A percentile compares a stretch with the other conserved stretches of the same genome.
phyloP scores from a whole-genome alignment of 1,140 invertebrate species.

The Brachionus calyciflorus region DNA sequence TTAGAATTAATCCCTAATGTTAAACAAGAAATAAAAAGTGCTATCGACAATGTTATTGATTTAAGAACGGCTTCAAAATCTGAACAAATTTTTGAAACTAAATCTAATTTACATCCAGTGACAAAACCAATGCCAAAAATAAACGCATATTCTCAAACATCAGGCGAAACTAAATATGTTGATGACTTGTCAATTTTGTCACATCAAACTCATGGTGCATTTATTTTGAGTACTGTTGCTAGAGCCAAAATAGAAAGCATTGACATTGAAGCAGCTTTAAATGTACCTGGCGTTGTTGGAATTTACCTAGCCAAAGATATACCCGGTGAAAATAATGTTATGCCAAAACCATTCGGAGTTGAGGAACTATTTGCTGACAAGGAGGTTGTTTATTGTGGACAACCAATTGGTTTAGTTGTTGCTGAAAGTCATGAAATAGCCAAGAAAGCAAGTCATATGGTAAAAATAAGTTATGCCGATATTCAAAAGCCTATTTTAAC shows the following conservation, averaged over 20 bases:
- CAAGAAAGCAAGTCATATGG: constrained; percentile 65
- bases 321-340: constrained; percentile 53
- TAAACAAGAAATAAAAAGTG: not conserved
- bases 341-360: constrained; percentile 9
- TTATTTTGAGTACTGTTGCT: constrained; percentile 51
- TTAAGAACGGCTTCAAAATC: not conserved
- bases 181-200: constrained; percentile 35
- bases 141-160: constrained; percentile 40
- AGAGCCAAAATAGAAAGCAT: constrained; percentile 54
- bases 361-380: constrained; percentile 42
- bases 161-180: constrained; percentile 36
- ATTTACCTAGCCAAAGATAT: constrained; percentile 56
- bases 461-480: constrained; percentile 66
- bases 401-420: constrained; percentile 71
- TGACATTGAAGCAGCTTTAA: constrained; percentile 43
- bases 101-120: constrained; percentile 8
- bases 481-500: constrained; percentile 64
- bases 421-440: constrained; percentile 67
- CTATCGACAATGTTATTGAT: not conserved
- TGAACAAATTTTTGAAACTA: constrained; percentile 12
- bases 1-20: not conserved
- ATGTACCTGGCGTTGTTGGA: constrained; percentile 51
- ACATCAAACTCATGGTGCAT: constrained; percentile 2
- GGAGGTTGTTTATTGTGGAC: constrained; percentile 63
- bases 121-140: constrained; percentile 35